phyloP scores from a whole-genome alignment of 2,888 invertebrate genomes.

The Aricia artaxerxes region DNA sequence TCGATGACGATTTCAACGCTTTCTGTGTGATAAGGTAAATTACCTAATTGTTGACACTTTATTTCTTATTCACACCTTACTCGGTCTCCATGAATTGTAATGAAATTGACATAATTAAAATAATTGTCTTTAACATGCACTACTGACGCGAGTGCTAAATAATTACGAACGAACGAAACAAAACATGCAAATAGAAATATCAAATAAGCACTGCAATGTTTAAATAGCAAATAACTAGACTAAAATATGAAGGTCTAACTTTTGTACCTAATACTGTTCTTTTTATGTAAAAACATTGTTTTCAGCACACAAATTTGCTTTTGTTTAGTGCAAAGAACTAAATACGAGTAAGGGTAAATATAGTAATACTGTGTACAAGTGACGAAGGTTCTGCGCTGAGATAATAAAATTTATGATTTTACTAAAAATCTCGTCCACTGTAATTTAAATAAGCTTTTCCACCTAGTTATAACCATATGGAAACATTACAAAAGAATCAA shows the following conservation, averaged over 20 bases:
- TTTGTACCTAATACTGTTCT: not conserved
- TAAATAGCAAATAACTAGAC: not conserved
- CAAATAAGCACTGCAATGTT: not conserved
- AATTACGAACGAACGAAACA: not conserved
- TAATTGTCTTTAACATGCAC: not conserved
- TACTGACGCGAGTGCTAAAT: not conserved
- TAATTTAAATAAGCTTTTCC: not conserved
- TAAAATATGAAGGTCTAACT: not conserved
- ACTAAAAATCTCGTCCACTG: too few species aligned
- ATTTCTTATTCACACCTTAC: not conserved
- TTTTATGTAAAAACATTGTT: too few species aligned
- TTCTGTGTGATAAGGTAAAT: conserved; percentile 9
- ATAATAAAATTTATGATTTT: too few species aligned
- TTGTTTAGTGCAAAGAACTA: too few species aligned
- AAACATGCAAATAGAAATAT: not conserved
- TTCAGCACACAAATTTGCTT: too few species aligned
- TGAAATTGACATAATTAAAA: not conserved
- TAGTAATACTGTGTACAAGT: too few species aligned
- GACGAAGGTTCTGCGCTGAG: too few species aligned
- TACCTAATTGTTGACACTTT: conserved; percentile 15
- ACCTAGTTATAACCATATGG: not conserved
- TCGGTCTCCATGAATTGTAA: conserved; percentile 2
- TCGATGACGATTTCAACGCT: not conserved
- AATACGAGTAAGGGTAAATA: too few species aligned
- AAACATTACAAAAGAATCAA: conserved; percentile 30